Conservation (phyloP, 2,797 vertebrate genomes). For the Oryzias sinensis region DNA sequence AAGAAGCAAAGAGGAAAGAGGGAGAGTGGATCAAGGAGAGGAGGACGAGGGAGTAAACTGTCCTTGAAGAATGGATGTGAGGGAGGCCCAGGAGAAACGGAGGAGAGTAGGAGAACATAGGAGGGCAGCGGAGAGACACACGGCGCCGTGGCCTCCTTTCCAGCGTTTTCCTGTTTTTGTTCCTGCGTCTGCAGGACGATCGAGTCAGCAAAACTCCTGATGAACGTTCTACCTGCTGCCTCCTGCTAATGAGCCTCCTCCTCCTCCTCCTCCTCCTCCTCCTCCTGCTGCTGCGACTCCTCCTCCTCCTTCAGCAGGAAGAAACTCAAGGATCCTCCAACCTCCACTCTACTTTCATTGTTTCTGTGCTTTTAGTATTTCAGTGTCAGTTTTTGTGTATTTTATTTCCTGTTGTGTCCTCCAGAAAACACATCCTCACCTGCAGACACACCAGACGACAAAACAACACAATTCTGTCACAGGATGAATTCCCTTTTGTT, state of each 20-base stretch:
- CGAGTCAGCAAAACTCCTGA: background rate
- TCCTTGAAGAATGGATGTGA: constrained; percentile 21
- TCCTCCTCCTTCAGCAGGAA: background rate
- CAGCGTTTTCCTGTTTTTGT: background rate
- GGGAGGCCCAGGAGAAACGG: background rate
- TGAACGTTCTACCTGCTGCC: background rate
- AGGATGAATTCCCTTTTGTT: too few species aligned
- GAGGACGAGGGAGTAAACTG: constrained; percentile 1
- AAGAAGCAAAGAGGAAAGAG: constrained; percentile 3
- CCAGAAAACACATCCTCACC: too few species aligned
- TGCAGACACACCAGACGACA: too few species aligned
- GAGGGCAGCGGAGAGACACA: too few species aligned
- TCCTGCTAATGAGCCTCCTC: background rate
- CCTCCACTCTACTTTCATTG: background rate
- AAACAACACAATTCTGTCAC: too few species aligned
- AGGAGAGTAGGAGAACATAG: background rate
- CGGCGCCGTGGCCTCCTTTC: too few species aligned
- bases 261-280: background rate
- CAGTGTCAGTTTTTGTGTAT: too few species aligned
- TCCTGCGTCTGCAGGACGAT: background rate
- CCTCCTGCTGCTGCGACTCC: background rate
- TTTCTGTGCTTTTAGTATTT: too few species aligned
- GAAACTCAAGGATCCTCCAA: background rate
- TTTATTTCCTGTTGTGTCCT: too few species aligned
- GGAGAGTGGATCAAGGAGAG: background rate